Evolutionary conservation across 2,888 invertebrate genomes (phyloP).

Genomic region (Pyrochroa serraticornis): DNA sequence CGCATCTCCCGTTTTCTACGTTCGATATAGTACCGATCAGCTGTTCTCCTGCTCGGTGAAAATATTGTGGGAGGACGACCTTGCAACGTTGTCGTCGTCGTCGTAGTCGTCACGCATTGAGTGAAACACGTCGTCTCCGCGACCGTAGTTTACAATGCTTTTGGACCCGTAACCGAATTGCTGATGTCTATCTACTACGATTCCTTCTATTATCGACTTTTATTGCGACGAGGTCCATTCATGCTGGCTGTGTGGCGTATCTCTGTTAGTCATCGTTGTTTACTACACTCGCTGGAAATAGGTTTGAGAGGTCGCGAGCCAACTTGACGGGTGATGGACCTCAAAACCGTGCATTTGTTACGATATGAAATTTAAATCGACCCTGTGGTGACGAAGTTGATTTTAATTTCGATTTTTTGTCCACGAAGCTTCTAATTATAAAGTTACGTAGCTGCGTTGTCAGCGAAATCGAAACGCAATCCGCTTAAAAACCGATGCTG

Average conservation of each 20-base stretch:
- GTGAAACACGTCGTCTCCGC: constrained; percentile 2
- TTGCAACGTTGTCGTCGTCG: constrained; percentile 36
- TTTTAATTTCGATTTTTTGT: too few relatives aligned
- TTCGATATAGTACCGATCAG: constrained; percentile 13
- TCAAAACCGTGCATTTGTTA: too few relatives aligned
- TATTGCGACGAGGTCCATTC: constrained; percentile 19
- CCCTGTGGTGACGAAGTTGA: too few relatives aligned
- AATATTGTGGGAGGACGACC: constrained; percentile 44
- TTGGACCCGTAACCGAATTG: constrained; percentile 15
- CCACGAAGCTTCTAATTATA: too few relatives aligned
- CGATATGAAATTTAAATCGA: too few relatives aligned
- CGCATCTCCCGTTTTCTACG: constrained; percentile 17
- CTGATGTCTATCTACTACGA: constrained; percentile 15
- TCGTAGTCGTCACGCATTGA: background rate
- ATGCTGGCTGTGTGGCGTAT: constrained; percentile 12
- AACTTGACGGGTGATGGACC: too few relatives aligned
- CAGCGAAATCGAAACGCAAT: too few relatives aligned
- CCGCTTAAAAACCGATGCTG: too few relatives aligned
- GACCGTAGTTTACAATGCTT: background rate
- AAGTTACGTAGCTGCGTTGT: too few relatives aligned
- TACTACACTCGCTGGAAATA: constrained; percentile 15
- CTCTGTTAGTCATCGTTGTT: constrained; percentile 15
- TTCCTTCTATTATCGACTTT: constrained; percentile 22
- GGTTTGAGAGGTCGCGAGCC: too few relatives aligned
- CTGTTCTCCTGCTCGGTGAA: constrained; percentile 36